These are phyloP conservation scores for Brachionus rubens DNA, from an alignment of 1,140 invertebrate species.

Conservation along the genomic window DNA sequence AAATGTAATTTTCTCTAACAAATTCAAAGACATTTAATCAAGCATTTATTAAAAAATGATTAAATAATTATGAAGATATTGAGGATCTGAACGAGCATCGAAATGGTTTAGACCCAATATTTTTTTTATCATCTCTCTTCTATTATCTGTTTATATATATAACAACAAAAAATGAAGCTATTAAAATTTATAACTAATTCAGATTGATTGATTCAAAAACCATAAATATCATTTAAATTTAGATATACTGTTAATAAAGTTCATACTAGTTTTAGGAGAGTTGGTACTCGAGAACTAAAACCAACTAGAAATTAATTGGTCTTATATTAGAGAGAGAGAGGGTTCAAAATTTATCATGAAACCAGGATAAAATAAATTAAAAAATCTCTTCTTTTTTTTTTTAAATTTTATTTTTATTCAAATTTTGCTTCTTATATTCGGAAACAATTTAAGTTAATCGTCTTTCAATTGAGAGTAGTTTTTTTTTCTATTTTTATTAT, in stretches of 20 bases:
- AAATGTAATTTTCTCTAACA: too few species aligned
- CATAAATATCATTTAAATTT: constrained; percentile 44
- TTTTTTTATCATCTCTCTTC: too few species aligned
- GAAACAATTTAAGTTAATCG: too few species aligned
- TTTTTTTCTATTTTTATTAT: too few species aligned
- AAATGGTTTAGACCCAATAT: not conserved
- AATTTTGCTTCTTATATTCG: too few species aligned
- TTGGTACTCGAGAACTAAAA: not conserved
- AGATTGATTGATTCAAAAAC: constrained; percentile 37
- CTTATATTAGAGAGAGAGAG: not conserved
- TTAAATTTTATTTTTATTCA: too few species aligned
- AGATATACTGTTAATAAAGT: constrained; percentile 39
- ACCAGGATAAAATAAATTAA: constrained; percentile 19
- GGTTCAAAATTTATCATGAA: constrained; percentile 41
- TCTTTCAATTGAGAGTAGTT: too few species aligned
- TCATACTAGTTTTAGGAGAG: constrained; percentile 1
- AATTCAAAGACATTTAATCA: constrained; percentile 17
- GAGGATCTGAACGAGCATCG: too few species aligned
- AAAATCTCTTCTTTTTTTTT: not conserved
- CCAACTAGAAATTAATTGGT: constrained; percentile 28
- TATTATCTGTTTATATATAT: not conserved
- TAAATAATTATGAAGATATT: constrained; percentile 29
- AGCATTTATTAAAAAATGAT: constrained; percentile 35
- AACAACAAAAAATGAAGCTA: constrained; percentile 14
- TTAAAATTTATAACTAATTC: constrained; percentile 35